Evolutionary conservation across 2,888 invertebrate genomes (phyloP).

Genomic region (Sepioteuthis lessoniana): DNA sequence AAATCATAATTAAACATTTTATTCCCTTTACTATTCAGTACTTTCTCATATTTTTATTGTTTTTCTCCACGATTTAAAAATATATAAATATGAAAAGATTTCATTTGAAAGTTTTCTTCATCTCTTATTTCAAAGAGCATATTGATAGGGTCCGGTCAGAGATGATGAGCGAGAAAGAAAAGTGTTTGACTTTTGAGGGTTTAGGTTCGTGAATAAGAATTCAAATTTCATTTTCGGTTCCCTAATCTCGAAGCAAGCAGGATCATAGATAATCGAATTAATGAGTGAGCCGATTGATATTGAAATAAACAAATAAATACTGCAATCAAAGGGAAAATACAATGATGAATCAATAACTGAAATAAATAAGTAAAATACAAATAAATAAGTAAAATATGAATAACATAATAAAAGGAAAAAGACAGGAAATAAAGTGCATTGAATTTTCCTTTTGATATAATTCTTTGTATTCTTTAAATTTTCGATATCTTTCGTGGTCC

Average conservation of each 20-base stretch:
- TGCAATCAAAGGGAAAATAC: neutral
- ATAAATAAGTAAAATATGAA: too few species aligned
- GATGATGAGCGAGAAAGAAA: neutral
- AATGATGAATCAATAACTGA: neutral
- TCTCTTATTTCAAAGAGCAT: neutral
- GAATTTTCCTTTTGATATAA: neutral
- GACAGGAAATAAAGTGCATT: neutral
- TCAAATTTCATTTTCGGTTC: neutral
- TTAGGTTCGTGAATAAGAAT: neutral
- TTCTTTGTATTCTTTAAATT: neutral
- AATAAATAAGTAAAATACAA: neutral
- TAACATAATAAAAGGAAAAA: neutral
- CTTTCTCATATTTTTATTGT: neutral
- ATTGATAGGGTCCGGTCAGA: neutral
- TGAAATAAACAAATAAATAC: neutral
- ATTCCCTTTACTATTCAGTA: neutral
- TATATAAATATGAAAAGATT: neutral
- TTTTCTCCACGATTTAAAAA: neutral
- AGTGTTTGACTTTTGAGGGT: neutral
- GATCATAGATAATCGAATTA: neutral
- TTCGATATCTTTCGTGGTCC: neutral
- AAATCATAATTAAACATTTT: neutral
- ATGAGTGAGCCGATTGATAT: neutral
- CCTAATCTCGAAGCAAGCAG: neutral
- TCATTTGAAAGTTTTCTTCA: neutral